phyloP scores from a whole-genome alignment of 2,113 vertebrate genomes.

The Austrofundulus limnaeus region DNA sequence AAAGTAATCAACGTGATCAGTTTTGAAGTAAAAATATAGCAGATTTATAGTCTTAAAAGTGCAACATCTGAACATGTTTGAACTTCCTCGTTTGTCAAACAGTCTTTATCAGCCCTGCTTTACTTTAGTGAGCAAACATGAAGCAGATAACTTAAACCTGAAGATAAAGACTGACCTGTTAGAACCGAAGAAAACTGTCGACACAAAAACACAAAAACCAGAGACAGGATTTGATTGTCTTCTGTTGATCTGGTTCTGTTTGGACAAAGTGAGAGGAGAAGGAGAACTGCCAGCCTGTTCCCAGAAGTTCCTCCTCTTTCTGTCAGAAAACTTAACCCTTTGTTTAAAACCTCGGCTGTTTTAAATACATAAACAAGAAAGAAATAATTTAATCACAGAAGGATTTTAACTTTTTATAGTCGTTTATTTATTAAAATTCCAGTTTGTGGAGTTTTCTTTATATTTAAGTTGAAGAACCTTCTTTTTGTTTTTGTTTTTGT shows the following conservation, averaged over 20 bases:
- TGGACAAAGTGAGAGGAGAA: background rate
- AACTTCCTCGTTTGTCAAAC: background rate
- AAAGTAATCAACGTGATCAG: no score
- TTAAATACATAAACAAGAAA: background rate
- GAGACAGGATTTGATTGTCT: accelerated
- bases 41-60: background rate
- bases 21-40: no score
- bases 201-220: background rate
- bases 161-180: conserved; percentile 1
- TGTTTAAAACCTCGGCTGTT: accelerated
- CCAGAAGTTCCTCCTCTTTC: conserved; percentile 4
- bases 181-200: background rate
- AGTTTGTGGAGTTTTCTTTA: no score
- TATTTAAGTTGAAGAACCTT: no score
- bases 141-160: background rate
- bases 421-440: no score
- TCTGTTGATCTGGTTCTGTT: background rate
- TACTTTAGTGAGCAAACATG: background rate
- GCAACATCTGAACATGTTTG: background rate
- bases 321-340: conserved; percentile 2
- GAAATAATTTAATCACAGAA: no score
- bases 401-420: no score
- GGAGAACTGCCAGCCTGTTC: background rate
- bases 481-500: no score
- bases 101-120: background rate